Evolutionary conservation across 2,113 vertebrate genomes (phyloP).

Genomic region (Serinus canaria): DNA sequence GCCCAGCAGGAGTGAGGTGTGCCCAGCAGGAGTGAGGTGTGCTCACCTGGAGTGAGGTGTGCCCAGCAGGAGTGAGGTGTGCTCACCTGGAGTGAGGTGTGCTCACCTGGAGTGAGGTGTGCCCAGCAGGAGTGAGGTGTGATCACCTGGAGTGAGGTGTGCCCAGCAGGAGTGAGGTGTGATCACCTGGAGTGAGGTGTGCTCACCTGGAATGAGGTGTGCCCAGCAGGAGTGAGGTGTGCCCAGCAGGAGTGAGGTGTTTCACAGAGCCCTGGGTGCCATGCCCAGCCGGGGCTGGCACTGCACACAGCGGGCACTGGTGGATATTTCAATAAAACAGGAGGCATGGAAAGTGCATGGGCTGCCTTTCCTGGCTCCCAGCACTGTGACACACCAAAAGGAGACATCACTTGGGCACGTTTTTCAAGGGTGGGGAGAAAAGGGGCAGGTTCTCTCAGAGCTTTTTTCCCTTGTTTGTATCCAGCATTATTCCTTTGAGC

Average conservation of each 20-base stretch:
- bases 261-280: constrained; percentile 86
- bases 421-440: neutral
- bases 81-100: no score
- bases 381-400: constrained; percentile 67
- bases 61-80: no score
- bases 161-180: no score
- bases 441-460: neutral
- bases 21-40: no score
- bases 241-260: constrained; percentile 60
- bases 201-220: no score
- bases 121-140: no score
- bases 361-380: constrained; percentile 74
- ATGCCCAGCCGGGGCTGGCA: constrained; percentile 76
- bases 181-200: no score
- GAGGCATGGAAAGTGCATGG: constrained; percentile 43
- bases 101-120: no score
- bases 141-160: no score
- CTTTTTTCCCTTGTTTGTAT: neutral
- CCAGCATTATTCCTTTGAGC: constrained; percentile 3
- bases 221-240: no score
- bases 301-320: constrained; percentile 76
- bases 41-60: no score
- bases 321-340: constrained; percentile 71
- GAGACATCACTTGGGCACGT: constrained; percentile 18
- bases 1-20: no score